Evolutionary conservation across 1,140 invertebrate genomes (phyloP).

Genomic region (Tenebrio molitor): DNA sequence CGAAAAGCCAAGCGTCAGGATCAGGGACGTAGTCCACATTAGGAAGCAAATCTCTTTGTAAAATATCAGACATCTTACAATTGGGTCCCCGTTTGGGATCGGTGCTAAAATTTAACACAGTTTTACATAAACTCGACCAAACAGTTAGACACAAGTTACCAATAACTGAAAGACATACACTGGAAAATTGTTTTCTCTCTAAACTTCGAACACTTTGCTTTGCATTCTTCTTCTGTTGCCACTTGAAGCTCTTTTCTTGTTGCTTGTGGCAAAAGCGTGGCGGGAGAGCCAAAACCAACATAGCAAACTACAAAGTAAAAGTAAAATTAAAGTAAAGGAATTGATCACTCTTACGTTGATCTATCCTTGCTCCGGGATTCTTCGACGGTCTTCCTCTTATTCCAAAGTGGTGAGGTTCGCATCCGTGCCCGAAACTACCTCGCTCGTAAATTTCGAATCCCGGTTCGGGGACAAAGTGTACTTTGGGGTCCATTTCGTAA

Average conservation of each 20-base stretch:
- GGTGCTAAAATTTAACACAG: conserved; percentile 54
- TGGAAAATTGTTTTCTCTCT: conserved; percentile 73
- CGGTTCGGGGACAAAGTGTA: conserved; percentile 72
- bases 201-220: conserved; percentile 74
- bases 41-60: conserved; percentile 76
- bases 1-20: conserved; percentile 73
- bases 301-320: conserved; percentile 75
- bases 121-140: no score
- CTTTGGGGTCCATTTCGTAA: conserved; percentile 72
- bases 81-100: conserved; percentile 66
- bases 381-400: conserved; percentile 54
- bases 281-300: conserved; percentile 78
- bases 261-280: conserved; percentile 75
- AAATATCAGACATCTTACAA: conserved; percentile 79
- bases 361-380: conserved; percentile 51
- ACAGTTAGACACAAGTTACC: conserved; percentile 70
- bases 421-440: conserved; percentile 83
- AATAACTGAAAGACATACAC: conserved; percentile 81
- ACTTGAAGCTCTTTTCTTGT: conserved; percentile 74
- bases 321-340: background rate
- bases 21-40: conserved; percentile 76
- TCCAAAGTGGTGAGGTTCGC: conserved; percentile 73
- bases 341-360: conserved; percentile 57
- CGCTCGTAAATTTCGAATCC: conserved; percentile 82
- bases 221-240: conserved; percentile 77